These are phyloP conservation scores for Microplitis mediator DNA, from an alignment of 1,140 invertebrate genomes.

Conservation along the genomic window DNA sequence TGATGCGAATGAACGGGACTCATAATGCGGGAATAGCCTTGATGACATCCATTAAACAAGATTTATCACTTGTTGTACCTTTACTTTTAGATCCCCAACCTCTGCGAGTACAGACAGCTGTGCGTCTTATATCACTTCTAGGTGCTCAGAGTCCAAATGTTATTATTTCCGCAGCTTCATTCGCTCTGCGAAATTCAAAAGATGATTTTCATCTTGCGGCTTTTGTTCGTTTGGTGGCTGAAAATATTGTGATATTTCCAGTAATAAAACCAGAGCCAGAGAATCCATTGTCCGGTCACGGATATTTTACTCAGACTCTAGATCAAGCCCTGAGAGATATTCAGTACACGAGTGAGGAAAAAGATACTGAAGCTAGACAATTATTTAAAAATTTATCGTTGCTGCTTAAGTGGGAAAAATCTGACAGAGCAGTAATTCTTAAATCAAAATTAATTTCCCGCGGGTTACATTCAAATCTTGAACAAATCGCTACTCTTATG, in stretches of 20 bases:
- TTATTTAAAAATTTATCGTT: slow-evolving; percentile 62
- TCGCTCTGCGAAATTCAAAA: slow-evolving; percentile 53
- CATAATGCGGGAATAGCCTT: slow-evolving; percentile 49
- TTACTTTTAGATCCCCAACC: slow-evolving; percentile 52
- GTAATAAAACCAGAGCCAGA: slow-evolving; percentile 59
- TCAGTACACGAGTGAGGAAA: slow-evolving; percentile 41
- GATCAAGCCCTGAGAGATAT: slow-evolving; percentile 59
- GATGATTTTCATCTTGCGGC: slow-evolving; percentile 60
- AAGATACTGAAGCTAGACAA: slow-evolving; percentile 40
- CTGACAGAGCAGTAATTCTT: slow-evolving; percentile 51
- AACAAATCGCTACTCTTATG: slow-evolving; percentile 56
- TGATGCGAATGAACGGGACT: slow-evolving; percentile 44
- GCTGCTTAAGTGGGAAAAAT: slow-evolving; percentile 65
- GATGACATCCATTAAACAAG: slow-evolving; percentile 52
- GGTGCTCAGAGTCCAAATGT: slow-evolving; percentile 54
- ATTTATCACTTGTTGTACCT: slow-evolving; percentile 49
- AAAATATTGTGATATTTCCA: slow-evolving; percentile 59
- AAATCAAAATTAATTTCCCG: slow-evolving; percentile 58
- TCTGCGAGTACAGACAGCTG: slow-evolving; percentile 60
- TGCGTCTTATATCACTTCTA: slow-evolving; percentile 55
- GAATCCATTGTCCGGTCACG: slow-evolving; percentile 52
- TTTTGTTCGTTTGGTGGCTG: slow-evolving; percentile 59
- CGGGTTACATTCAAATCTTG: slow-evolving; percentile 60
- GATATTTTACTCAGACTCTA: slow-evolving; percentile 63
- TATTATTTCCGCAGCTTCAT: slow-evolving; percentile 51